Base-by-base conservation (phyloP, 2,888 invertebrate genomes). In the Hoplodrina ambigua region DNA sequence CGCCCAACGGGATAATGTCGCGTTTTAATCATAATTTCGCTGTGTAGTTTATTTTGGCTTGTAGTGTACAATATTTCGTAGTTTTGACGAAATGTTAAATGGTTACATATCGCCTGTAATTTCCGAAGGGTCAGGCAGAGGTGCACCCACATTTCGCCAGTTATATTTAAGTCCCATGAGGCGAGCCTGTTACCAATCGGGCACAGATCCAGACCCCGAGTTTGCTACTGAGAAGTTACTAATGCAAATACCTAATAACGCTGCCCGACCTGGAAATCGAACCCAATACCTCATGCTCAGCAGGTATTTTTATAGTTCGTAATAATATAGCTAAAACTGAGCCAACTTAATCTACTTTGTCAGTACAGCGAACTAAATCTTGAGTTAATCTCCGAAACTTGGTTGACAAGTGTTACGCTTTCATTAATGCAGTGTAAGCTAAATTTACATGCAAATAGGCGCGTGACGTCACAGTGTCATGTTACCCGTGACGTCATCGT, bases 381-480 rank as follows among this genome's bases (percentile, higher is more conserved):
- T 5, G 19, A 73, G 30, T 33, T 66, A 78, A 78, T 69, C 78
- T 66, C 49, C 0, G 15, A 17, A 74, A 74, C 65, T 78, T 66
- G 4, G 10, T n/a, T 17, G 54, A 69, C 64, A 46, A 57, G 63
- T 66, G 62, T 74, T 60, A 74, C 65, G 59, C 37, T 78, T 78
- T 78, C 71, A 71, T 67, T 71, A 75, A 64, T 61, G 55, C 46
- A 50, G 53, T 74, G 73, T 73, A 49, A 25, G 41, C 64, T 68
- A 70, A 82, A 80, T 82, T 75, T 80, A 63, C 75, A 82, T 82
- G 62, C 68, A 82, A 78, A 82, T 75, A 72, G 50, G 65, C 59
- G 30, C 61, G 64, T 82, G 75, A 75, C 68, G 82, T 78, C 75
- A 72, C 33, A 8, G 41, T 2, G 41, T 11, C 11, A 10, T 50